These are phyloP conservation scores for Anabacerthia variegaticeps DNA, from an alignment of 2,797 vertebrate species.

Conservation along the genomic window DNA sequence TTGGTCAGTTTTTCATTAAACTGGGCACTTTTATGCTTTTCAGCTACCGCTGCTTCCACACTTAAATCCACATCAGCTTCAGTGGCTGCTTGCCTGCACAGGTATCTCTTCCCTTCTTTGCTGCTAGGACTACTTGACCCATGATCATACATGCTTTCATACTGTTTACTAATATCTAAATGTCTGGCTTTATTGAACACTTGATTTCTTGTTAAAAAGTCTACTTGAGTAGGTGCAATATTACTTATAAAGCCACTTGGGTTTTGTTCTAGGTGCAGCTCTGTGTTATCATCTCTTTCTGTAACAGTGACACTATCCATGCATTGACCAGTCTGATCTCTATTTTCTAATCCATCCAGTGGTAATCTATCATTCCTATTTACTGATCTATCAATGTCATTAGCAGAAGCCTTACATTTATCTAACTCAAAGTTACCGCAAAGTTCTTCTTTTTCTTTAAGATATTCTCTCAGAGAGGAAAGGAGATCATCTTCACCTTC, in stretches of 20 bases:
- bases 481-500: conserved; percentile 91
- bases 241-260: conserved; percentile 74
- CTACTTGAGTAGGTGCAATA: conserved; percentile 69
- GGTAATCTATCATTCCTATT: conserved; percentile 72
- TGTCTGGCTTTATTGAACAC: conserved; percentile 64
- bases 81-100: conserved; percentile 81
- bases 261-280: conserved; percentile 82
- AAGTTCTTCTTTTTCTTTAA: conserved; percentile 86
- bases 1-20: conserved; percentile 73
- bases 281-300: conserved; percentile 69
- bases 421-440: conserved; percentile 77
- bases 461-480: conserved; percentile 91
- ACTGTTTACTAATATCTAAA: conserved; percentile 77
- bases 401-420: conserved; percentile 73
- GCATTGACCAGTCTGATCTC: conserved; percentile 71
- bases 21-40: conserved; percentile 66
- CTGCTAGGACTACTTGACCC: conserved; percentile 64
- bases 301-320: conserved; percentile 73
- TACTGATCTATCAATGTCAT: conserved; percentile 67
- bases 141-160: conserved; percentile 39
- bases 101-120: conserved; percentile 71
- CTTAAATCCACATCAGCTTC: conserved; percentile 75
- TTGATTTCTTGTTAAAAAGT: conserved; percentile 81
- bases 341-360: conserved; percentile 74
- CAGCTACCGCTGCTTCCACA: conserved; percentile 73